phyloP scores from a whole-genome alignment of 2,888 invertebrate genomes.

The Lepidocyrtinus sp. region DNA sequence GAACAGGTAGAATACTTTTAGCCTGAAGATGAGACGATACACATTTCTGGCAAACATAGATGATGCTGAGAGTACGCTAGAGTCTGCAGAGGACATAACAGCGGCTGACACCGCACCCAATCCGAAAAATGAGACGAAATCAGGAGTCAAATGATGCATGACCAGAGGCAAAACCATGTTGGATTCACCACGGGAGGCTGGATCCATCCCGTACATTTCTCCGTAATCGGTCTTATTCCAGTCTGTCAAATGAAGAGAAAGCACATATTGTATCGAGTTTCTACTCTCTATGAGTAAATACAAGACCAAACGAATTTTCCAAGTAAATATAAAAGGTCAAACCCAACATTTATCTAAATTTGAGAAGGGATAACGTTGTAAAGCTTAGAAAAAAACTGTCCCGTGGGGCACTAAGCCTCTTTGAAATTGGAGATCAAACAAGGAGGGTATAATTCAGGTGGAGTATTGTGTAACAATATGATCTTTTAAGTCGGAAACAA shows the following conservation, averaged over 20 bases:
- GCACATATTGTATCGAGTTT: neutral
- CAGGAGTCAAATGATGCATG: constrained; percentile 76
- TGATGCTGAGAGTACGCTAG: constrained; percentile 80
- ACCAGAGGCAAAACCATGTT: constrained; percentile 80
- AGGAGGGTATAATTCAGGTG: too few species aligned
- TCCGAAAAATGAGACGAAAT: constrained; percentile 79
- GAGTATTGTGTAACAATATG: too few species aligned
- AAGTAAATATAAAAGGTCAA: constrained; percentile 28
- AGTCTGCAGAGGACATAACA: constrained; percentile 85
- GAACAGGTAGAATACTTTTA: constrained; percentile 78
- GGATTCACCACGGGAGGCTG: constrained; percentile 72
- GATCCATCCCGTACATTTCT: constrained; percentile 61
- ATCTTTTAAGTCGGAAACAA: too few species aligned
- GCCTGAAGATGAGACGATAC: constrained; percentile 79
- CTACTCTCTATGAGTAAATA: neutral
- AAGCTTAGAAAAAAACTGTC: neutral
- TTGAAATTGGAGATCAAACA: neutral
- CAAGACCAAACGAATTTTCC: neutral
- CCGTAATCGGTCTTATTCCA: constrained; percentile 75
- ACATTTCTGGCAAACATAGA: constrained; percentile 83
- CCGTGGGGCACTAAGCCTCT: neutral
- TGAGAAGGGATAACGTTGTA: neutral
- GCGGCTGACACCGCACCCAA: constrained; percentile 83
- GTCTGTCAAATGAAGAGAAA: constrained; percentile 46
- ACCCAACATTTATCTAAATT: neutral